Evolutionary conservation across 30 jellyfish, hydroid and myxozoan species (phyloP).

Genomic region (Catostylus mosaicus): DNA sequence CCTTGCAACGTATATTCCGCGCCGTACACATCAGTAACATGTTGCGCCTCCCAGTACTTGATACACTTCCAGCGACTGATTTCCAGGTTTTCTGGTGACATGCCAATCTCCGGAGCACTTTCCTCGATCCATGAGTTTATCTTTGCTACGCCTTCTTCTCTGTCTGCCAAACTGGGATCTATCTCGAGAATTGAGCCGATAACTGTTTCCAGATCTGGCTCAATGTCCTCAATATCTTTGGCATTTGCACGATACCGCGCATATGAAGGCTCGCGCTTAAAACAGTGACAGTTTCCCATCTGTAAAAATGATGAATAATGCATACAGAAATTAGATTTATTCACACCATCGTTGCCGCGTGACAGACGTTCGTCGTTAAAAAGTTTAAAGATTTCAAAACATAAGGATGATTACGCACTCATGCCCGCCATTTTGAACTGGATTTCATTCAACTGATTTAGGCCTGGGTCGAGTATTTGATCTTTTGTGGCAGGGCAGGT

Average conservation of each 20-base stretch:
- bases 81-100: conserved; percentile 87
- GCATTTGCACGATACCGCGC: conserved; percentile 89
- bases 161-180: conserved; percentile 90
- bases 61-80: conserved; percentile 95
- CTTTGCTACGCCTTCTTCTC: conserved; percentile 95
- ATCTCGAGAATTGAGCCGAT: conserved; percentile 87
- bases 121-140: conserved; percentile 96
- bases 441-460: background rate
- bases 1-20: conserved; percentile 77
- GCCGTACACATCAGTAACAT: conserved; percentile 89
- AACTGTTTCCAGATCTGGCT: conserved; percentile 86
- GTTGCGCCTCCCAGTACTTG: conserved; percentile 97
- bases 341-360: background rate
- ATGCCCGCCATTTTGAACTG: background rate
- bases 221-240: conserved; percentile 81
- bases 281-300: conserved; percentile 74
- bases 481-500: background rate
- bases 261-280: conserved; percentile 77
- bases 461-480: conserved; percentile 3
- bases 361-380: background rate
- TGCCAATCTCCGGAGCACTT: conserved; percentile 81
- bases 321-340: background rate
- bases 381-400: background rate
- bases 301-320: conserved; percentile 11
- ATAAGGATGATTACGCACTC: background rate